Evolutionary conservation across 2,797 vertebrate species (phyloP).

Genomic region (Presbytis comata): DNA sequence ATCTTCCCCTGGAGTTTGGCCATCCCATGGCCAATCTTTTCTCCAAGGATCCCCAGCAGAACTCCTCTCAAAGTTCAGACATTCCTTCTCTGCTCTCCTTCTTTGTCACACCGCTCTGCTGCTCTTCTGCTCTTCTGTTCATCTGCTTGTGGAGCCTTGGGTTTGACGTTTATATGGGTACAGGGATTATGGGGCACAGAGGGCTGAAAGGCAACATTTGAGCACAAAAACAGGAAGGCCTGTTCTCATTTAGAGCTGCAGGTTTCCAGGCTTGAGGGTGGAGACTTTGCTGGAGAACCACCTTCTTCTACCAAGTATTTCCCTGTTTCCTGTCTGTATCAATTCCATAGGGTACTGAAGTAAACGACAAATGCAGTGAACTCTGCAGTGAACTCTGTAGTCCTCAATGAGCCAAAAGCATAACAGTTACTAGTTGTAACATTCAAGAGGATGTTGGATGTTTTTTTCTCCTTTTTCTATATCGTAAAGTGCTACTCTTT

Average conservation of each 20-base stretch:
- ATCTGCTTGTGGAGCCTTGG: neutral
- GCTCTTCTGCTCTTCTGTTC: neutral
- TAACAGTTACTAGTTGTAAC: neutral
- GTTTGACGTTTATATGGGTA: neutral
- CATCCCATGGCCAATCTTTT: neutral
- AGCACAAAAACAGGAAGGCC: neutral
- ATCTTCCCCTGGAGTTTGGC: neutral
- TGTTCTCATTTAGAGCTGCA: neutral
- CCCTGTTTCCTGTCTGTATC: neutral
- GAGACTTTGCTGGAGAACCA: neutral
- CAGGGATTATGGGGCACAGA: fast-evolving
- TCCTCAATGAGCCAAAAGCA: neutral
- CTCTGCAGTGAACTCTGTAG: neutral
- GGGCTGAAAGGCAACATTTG: neutral
- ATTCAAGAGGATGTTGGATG: neutral
- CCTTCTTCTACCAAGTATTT: neutral
- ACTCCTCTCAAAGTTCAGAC: neutral
- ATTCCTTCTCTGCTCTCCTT: neutral
- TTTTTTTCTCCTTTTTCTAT: neutral
- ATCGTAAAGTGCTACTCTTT: neutral
- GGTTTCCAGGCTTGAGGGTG: neutral
- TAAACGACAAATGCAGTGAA: neutral
- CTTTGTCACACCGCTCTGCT: fast-evolving
- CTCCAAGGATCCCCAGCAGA: neutral
- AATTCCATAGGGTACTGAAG: neutral